Conservation (phyloP, 2,888 invertebrate species). For the Drosophila mimica region DNA sequence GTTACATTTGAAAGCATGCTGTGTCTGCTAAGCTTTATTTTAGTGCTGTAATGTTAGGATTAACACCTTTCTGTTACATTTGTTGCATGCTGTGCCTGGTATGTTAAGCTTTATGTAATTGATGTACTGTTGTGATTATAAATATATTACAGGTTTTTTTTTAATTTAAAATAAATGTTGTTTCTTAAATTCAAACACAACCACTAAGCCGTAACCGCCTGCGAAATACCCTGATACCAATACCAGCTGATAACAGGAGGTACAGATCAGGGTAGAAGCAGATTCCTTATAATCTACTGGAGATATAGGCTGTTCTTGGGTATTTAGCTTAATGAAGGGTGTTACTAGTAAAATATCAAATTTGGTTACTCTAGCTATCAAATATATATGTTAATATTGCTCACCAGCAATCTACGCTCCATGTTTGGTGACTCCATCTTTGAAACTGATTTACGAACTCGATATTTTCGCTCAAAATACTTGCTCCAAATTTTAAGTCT, state of each 20-base stretch:
- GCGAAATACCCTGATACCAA: background rate
- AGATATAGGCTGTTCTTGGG: background rate
- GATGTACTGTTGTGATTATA: background rate
- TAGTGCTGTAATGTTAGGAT: background rate
- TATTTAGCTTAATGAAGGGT: background rate
- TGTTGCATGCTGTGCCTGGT: background rate
- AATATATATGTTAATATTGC: background rate
- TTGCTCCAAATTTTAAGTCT: background rate
- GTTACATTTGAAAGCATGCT: background rate
- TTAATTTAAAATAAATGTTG: background rate
- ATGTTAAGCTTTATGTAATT: background rate
- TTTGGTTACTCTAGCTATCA: background rate
- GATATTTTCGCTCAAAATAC: background rate
- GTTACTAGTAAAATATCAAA: background rate
- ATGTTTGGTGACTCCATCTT: background rate
- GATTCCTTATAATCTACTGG: background rate
- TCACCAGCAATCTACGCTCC: background rate
- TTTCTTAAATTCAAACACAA: background rate
- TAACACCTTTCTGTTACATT: background rate
- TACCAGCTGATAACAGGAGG: background rate
- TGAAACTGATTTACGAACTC: rapidly evolving
- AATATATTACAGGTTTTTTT: no score
- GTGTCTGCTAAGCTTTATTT: background rate
- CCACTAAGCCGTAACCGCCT: no score
- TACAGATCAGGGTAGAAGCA: background rate